phyloP scores from a whole-genome alignment of 2,797 vertebrate species.

The Merluccius polli region DNA sequence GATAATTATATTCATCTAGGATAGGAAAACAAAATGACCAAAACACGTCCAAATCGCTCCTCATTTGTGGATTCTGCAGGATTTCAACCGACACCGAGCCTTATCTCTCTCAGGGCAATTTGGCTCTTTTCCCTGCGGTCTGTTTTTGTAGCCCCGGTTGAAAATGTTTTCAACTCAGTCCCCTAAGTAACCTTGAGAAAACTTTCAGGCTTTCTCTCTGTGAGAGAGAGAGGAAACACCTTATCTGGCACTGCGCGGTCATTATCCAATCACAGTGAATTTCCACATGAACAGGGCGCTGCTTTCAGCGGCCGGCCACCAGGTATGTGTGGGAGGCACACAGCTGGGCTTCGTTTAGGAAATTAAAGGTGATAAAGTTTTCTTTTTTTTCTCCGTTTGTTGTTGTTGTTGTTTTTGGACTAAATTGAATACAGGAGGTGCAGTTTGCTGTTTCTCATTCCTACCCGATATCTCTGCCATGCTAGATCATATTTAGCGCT shows the following conservation, averaged over 20 bases:
- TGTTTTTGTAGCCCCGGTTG: background rate
- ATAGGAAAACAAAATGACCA: background rate
- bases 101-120: background rate
- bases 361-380: background rate
- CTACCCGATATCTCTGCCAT: background rate
- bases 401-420: background rate
- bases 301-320: constrained; percentile 11
- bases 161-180: background rate
- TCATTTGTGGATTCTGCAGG: background rate
- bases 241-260: background rate
- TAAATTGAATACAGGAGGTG: background rate
- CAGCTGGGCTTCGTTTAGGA: constrained; percentile 13
- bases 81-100: background rate
- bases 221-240: background rate
- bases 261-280: constrained; percentile 10
- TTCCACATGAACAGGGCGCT: constrained; percentile 11
- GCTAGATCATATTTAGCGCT: background rate
- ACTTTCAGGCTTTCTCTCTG: too few relatives aligned
- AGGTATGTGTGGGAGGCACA: constrained; percentile 20
- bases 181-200: background rate
- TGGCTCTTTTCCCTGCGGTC: background rate
- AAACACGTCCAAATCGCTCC: background rate
- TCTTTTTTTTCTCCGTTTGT: too few relatives aligned
- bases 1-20: background rate
- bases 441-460: background rate